Evolutionary conservation across 2,888 invertebrate genomes (phyloP).

Genomic region (Chrysina gloriosa): DNA sequence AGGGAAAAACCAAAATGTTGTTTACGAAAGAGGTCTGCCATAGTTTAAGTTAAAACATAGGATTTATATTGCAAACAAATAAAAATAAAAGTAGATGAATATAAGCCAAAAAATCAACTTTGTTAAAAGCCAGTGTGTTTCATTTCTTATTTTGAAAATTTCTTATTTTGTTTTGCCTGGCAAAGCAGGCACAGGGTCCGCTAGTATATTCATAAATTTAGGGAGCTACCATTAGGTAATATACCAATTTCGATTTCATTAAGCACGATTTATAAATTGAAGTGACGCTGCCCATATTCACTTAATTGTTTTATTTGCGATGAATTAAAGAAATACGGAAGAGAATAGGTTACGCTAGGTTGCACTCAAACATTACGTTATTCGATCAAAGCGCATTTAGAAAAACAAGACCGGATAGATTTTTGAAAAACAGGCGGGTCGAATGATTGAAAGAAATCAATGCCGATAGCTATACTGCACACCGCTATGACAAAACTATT

Average conservation of each 20-base stretch:
- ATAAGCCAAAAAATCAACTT: too few relatives aligned
- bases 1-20: too few relatives aligned
- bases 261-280: background rate
- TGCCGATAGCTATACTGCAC: constrained; percentile 8
- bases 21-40: too few relatives aligned
- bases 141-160: too few relatives aligned
- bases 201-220: background rate
- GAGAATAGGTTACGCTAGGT: constrained; percentile 26
- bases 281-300: constrained; percentile 1
- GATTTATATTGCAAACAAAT: too few relatives aligned
- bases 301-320: constrained; percentile 32
- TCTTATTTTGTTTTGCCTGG: too few relatives aligned
- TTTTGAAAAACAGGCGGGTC: constrained; percentile 20
- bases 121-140: too few relatives aligned
- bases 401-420: constrained; percentile 21
- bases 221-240: background rate
- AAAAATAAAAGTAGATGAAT: too few relatives aligned
- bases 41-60: too few relatives aligned
- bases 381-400: constrained; percentile 14
- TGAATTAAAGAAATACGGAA: constrained; percentile 10
- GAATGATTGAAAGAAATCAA: constrained; percentile 24
- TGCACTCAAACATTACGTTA: constrained; percentile 28
- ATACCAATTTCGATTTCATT: constrained; percentile 5
- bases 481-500: constrained; percentile 29
- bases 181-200: too few relatives aligned